Evolutionary conservation across 2,888 invertebrate genomes (phyloP), one percentile per base, ranked within the genome.

Genomic region (Anorthoa munda): DNA sequence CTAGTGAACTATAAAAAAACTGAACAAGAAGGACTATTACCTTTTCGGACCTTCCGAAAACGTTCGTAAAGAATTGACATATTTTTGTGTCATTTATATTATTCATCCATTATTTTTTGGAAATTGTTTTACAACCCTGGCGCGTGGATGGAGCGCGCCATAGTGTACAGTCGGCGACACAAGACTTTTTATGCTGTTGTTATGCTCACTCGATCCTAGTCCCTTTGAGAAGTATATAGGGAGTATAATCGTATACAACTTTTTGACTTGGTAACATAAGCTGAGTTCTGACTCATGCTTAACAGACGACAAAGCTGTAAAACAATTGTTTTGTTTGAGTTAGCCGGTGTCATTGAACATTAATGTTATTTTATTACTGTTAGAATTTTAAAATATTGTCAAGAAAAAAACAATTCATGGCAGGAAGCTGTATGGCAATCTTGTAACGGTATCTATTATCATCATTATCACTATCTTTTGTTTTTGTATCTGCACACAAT

Each of bases 131-230:
- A 95, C 77, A 81, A 77, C 91, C 71, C 77, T 79, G 93, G 93
- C 95, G 95, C 93, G 95, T 94, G 95, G 93, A 91, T 67, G 93
- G 90, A 93, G 91, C 91, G 87, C 90, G 95, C 93, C 93, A 87
- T 45, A 68, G 21, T 55, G 72, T 77, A 80, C 83, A 83, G 51
- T 58, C 61, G 46, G 31, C 66, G 66, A 58, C 65, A 56, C 45
- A 64, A 73, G n/a, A 21, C 31, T 39, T 55, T 46, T 12, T 46
- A 18, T 45, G 13, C 3, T 31, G 45, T 15, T 9, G 12, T 21
- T 18, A 50, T 4, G 2, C 51, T 66, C 45, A 75, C 48, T 23
- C 50, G 11, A 85, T 50, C 51, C 4, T 71, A 21, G 26, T 11
- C 66, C 70, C 39, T 84, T 31, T 7, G 0, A 0, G 0, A 4